These are phyloP conservation scores for Embidobia sp. DNA, from an alignment of 2,888 invertebrate species.

Conservation along the genomic window DNA sequence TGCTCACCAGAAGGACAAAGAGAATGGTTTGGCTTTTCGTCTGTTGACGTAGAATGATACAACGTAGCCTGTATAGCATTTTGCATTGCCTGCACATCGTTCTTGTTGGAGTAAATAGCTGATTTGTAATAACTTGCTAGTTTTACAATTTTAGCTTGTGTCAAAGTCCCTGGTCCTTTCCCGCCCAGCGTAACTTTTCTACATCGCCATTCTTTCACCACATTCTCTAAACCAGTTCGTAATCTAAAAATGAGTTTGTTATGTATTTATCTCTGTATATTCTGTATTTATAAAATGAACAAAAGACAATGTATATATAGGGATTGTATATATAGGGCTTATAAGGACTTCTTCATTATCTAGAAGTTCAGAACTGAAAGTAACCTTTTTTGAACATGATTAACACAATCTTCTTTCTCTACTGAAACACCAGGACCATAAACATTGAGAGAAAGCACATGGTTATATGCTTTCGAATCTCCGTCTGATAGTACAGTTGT, in stretches of 20 bases:
- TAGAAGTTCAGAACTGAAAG: too few species aligned
- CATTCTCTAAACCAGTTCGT: too few species aligned
- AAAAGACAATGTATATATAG: too few species aligned
- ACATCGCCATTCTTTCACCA: too few species aligned
- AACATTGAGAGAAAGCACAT: slow-evolving; percentile 5
- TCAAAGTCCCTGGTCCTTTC: background rate
- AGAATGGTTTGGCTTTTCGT: background rate
- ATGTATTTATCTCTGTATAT: too few species aligned
- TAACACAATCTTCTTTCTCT: slow-evolving; percentile 9
- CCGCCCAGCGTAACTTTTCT: background rate
- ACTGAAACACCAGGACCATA: background rate
- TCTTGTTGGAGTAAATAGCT: background rate
- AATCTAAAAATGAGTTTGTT: too few species aligned
- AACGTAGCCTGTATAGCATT: background rate
- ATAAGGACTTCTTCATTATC: too few species aligned
- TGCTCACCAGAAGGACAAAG: background rate
- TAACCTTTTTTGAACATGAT: slow-evolving; percentile 6
- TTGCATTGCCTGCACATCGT: background rate
- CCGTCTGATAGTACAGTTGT: slow-evolving; percentile 10
- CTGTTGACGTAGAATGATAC: slow-evolving; percentile 7
- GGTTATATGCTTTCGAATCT: slow-evolving; percentile 11
- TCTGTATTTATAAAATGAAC: too few species aligned
- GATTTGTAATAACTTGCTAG: background rate
- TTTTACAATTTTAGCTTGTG: slow-evolving; percentile 3
- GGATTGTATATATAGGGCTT: too few species aligned